Evolutionary conservation across 2,113 vertebrate genomes (phyloP).

Genomic region (Ceyx margarethae): DNA sequence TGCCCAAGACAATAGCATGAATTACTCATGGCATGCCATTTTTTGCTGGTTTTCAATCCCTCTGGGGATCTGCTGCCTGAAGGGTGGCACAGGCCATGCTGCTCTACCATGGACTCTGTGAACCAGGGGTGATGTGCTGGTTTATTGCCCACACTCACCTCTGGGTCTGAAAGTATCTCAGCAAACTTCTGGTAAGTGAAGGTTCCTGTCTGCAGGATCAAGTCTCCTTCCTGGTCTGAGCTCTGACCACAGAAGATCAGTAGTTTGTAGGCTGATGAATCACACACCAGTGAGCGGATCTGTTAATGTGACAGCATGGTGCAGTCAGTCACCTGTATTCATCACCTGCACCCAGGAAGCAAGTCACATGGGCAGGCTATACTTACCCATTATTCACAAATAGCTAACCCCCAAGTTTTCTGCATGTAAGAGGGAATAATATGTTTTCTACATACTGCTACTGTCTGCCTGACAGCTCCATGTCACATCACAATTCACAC

Average conservation of each 20-base stretch:
- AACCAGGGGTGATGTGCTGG: background rate
- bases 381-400: background rate
- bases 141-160: constrained; percentile 75
- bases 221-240: constrained; percentile 86
- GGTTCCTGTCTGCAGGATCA: constrained; percentile 86
- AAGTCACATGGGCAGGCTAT: rapidly evolving
- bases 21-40: background rate
- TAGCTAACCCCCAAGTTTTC: background rate
- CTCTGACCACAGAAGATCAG: constrained; percentile 90
- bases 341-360: background rate
- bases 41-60: background rate
- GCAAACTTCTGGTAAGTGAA: constrained; percentile 86
- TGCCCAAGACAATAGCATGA: background rate
- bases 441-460: background rate
- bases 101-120: background rate
- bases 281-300: constrained; percentile 87
- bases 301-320: constrained; percentile 27
- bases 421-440: background rate
- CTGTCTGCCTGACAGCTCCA: background rate
- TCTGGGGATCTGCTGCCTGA: background rate
- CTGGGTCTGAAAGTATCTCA: constrained; percentile 82
- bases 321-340: background rate
- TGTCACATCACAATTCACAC: background rate
- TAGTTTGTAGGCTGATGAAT: constrained; percentile 84
- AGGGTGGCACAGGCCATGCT: background rate